Conservation (phyloP, 2,888 invertebrate species). For the Mythimna ferrago region DNA sequence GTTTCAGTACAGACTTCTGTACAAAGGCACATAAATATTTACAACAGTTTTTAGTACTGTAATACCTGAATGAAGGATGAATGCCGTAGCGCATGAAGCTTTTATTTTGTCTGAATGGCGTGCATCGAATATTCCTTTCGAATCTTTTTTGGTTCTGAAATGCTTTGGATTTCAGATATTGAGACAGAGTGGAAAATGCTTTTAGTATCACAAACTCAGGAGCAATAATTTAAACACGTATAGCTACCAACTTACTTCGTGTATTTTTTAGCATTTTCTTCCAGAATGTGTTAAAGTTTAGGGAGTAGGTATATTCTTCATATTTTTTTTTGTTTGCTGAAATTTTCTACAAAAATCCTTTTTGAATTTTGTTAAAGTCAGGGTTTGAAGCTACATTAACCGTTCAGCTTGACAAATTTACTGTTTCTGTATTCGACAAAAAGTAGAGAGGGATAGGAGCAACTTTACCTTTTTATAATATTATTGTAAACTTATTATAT, state of each 20-base stretch:
- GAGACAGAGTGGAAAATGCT: constrained; percentile 36
- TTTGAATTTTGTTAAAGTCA: neutral
- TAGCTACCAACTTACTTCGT: too few relatives aligned
- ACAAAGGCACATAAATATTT: too few relatives aligned
- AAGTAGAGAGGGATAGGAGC: too few relatives aligned
- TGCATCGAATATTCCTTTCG: constrained; percentile 11
- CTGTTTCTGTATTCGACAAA: neutral
- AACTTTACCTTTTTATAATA: too few relatives aligned
- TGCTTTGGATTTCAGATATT: constrained; percentile 39
- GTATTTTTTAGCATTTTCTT: neutral
- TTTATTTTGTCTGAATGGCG: neutral
- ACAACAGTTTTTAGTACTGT: neutral
- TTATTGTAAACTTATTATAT: too few relatives aligned
- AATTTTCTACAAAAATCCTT: neutral
- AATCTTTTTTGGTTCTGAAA: constrained; percentile 33
- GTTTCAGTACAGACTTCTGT: too few relatives aligned
- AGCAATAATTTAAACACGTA: constrained; percentile 34
- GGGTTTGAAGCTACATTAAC: too few relatives aligned
- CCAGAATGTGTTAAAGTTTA: neutral
- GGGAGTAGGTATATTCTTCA: too few relatives aligned
- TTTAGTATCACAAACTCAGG: constrained; percentile 28
- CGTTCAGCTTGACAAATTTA: neutral
- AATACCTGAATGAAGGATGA: neutral
- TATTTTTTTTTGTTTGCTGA: constrained; percentile 1
- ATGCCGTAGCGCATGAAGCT: constrained; percentile 6